Conservation (phyloP, 2,113 vertebrate species). For the Arvicanthis niloticus region DNA sequence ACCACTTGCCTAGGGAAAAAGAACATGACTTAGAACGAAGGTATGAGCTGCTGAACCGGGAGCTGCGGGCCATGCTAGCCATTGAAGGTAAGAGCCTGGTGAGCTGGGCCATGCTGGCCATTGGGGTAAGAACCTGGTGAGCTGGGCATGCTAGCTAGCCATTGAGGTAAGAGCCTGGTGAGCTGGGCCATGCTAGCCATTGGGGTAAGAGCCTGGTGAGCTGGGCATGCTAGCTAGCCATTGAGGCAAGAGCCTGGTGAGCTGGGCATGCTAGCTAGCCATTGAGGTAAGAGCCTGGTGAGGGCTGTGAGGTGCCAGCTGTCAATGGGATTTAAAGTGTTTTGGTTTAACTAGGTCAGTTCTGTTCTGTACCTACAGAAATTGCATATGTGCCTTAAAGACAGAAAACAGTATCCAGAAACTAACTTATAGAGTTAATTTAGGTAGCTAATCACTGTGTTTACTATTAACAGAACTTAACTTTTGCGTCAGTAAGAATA, state of each 20-base stretch:
- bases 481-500: neutral
- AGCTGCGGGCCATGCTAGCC: conserved; percentile 98
- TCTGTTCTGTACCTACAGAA: neutral
- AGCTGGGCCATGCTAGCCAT: conserved; percentile 98
- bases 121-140: neutral
- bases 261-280: conserved; percentile 98
- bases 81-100: conserved; percentile 92
- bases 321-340: conserved; percentile 26
- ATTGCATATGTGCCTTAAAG: conserved; percentile 52
- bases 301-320: neutral
- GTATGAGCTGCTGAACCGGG: conserved; percentile 98
- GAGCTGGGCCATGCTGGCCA: neutral
- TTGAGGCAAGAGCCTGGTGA: conserved; percentile 93
- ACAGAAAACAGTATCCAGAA: conserved; percentile 46
- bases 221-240: neutral
- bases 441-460: conserved; percentile 31
- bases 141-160: conserved; percentile 93
- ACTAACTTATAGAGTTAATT: conserved; percentile 18
- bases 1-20: conserved; percentile 98
- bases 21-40: conserved; percentile 99
- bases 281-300: conserved; percentile 84
- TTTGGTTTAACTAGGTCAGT: neutral
- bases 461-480: neutral
- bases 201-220: conserved; percentile 90
- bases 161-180: conserved; percentile 93